Evolutionary conservation across 1,140 invertebrate genomes (phyloP), one percentile per base, ranked within the genome.

Genomic region (Diploscapter pachys): DNA sequence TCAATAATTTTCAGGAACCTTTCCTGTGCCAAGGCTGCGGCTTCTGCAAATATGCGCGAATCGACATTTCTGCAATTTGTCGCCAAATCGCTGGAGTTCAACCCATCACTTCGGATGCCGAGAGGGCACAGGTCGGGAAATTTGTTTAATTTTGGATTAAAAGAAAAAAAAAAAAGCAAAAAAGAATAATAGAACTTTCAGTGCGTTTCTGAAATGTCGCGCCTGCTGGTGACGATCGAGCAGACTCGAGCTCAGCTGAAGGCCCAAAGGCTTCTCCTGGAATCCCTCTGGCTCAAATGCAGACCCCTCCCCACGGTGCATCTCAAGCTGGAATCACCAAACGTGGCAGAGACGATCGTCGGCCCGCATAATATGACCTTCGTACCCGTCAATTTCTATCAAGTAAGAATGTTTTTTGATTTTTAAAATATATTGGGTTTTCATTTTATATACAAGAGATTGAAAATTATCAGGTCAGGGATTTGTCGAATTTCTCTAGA

Each of bases 1-100:
- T 11, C 31, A 31, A 31, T 31, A 1, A 31, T 31, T 31, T 31
- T 31, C 63, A 68, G 86, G 96, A 98, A 89, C 96, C 96, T 2
- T 98, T 98, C 89, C 87, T 99, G 9, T 98, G 96, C 86, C 96
- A 98, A 87, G 92, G 94, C 5, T 99, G 96, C 88, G 96, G 96
- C 3, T 98, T 97, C 87, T 98, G 95, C 88, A 98, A 98, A 87
- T 98, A 98, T 87, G 96, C 95, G n/a, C 97, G 98, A 87, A 97
- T 99, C 86, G 96, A 98, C 87, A 95, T 89, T 71, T 94, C 92
- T 6, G 88, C 98, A 64, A 92, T 92, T 3, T 94, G 92, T 2
- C 90, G 93, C 59, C 91, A 93, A 0, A 95, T 93, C 83, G 96
- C 93, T 87, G 94, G 94, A 48, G 94, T 97, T 0, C 95, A 98